Evolutionary conservation across 2,888 invertebrate genomes (phyloP).

Genomic region (Acleris laterana): DNA sequence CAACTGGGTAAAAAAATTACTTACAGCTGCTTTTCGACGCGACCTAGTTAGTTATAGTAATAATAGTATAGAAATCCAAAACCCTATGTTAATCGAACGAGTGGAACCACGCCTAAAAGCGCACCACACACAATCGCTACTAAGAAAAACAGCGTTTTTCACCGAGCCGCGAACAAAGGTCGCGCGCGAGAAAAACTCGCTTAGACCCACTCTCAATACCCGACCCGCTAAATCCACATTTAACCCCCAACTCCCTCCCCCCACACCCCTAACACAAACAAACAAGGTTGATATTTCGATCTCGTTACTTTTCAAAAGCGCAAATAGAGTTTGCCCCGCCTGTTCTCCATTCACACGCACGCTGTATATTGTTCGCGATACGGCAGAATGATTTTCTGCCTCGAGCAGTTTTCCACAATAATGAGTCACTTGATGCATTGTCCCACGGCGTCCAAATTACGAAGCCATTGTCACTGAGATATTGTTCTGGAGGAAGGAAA

Average conservation of each 20-base stretch:
- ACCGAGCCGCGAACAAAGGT: conserved; percentile 46
- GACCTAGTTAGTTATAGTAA: no score
- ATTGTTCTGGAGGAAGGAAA: conserved; percentile 79
- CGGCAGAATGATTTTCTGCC: conserved; percentile 69
- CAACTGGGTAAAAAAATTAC: no score
- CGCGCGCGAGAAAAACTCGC: conserved; percentile 44
- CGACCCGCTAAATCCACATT: conserved; percentile 19
- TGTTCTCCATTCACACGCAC: conserved; percentile 56
- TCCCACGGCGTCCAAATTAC: conserved; percentile 77
- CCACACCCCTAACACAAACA: conserved; percentile 2
- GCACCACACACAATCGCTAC: conserved; percentile 45
- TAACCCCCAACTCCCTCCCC: not conserved
- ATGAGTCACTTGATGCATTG: conserved; percentile 80
- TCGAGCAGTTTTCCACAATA: conserved; percentile 73
- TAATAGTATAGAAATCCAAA: no score
- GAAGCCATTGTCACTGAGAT: conserved; percentile 77
- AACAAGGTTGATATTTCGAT: conserved; percentile 9
- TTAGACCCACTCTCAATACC: conserved; percentile 39
- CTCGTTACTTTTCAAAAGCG: conserved; percentile 9
- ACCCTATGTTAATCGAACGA: conserved; percentile 19
- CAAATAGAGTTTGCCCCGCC: conserved; percentile 30
- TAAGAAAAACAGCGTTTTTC: conserved; percentile 45
- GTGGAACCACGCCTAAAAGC: conserved; percentile 40
- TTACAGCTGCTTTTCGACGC: no score
- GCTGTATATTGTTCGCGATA: conserved; percentile 59